Percentiles rank a stretch among this genome's conserved stretches.
These are phyloP conservation scores for Xiphias gladius DNA, from an alignment of 2,113 vertebrate genomes.

Conservation along the genomic window DNA sequence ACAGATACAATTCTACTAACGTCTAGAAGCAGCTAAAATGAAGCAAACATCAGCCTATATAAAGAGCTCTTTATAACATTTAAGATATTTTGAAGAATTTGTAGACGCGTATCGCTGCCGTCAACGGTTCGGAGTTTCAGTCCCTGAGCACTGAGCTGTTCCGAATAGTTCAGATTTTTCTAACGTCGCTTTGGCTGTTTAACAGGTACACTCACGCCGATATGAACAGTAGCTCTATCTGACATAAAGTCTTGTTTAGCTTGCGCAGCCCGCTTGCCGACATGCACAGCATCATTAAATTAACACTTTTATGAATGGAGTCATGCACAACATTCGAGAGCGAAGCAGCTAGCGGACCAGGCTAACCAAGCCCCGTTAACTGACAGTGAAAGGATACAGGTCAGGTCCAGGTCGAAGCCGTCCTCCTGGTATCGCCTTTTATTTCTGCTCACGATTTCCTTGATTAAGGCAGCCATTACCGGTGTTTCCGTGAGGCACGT, in stretches of 20 bases:
- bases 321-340: background rate
- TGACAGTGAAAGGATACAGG: conserved; percentile 90
- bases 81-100: background rate
- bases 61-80: background rate
- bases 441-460: conserved; percentile 95
- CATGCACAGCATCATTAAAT: background rate
- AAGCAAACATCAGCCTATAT: background rate
- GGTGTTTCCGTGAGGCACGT: conserved; percentile 22
- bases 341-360: background rate
- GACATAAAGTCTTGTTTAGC: background rate
- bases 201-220: background rate
- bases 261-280: background rate
- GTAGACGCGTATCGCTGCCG: background rate
- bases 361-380: conserved; percentile 1
- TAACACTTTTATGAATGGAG: background rate
- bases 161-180: background rate
- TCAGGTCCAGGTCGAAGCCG: conserved; percentile 98
- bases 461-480: conserved; percentile 93
- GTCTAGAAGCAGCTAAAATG: background rate
- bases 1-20: background rate
- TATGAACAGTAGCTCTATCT: background rate
- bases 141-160: background rate
- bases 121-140: background rate
- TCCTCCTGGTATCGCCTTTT: conserved; percentile 97
- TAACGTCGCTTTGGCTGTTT: background rate